Base-by-base conservation (phyloP, 2,888 invertebrate species). In the Caenorhabditis afra region DNA sequence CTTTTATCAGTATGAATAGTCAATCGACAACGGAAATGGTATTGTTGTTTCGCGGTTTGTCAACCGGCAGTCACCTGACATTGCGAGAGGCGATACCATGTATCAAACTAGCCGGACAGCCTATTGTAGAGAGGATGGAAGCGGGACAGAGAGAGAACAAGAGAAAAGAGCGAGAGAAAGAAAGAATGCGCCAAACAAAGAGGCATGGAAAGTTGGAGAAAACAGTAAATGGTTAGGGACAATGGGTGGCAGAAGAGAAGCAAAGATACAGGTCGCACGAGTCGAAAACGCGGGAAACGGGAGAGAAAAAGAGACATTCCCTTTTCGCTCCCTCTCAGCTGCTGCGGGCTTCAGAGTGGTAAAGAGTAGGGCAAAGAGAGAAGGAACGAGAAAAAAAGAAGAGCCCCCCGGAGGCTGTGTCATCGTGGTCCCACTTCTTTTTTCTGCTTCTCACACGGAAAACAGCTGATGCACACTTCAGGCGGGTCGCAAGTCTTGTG, bases 381-480 rank as follows among this genome's bases (percentile, higher is more conserved):
- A 55, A 57, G n/a, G 18, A 58, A 37, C 14, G 39, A 55, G 35
- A 37, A 59, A 65, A 61, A 74, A 45, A 59, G 59, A 66, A 45
- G 47, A 58, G 58, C 71, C 29, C 41, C n/a, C 41, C 20, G 14
- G 50, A 44, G 66, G 66, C 44, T 59, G 53, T 52, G 74, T 58
- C 73, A 65, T 73, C 58, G 64, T 73, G 73, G 73, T 64, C 73
- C 71, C 57, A 18, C 47, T 47, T 41, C 29, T 62, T 59, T 73
- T 70, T 39, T 47, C 52, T 44, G 16, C 18, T 29, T 29, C 29
- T 29, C 29, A 29, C 29, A 29, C 7, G 29, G 20, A 35, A 68
- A 78, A 71, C 78, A 78, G 78, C 78, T 78, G 78, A 71, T 71
- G 66, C 23, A 55, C 53, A 50, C 70, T 53, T 23, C 45, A 39